phyloP scores from a whole-genome alignment of 2,113 vertebrate species.

The Regulus satrapa region DNA sequence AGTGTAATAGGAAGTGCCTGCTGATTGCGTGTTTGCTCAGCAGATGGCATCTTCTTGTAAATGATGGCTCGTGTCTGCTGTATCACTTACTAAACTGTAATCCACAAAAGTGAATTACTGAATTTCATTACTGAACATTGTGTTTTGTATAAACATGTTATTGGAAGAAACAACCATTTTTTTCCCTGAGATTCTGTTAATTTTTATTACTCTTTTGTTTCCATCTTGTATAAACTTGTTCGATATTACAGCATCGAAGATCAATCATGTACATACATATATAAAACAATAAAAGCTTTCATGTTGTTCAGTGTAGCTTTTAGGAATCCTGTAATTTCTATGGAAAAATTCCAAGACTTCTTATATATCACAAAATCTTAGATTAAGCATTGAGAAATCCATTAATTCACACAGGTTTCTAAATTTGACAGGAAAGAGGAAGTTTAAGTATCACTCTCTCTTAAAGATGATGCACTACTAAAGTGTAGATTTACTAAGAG shows the following conservation, averaged over 20 bases:
- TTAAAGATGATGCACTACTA: background rate
- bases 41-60: conserved; percentile 77
- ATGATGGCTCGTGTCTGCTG: conserved; percentile 59
- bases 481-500: background rate
- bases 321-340: background rate
- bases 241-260: background rate
- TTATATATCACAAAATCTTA: background rate
- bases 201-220: background rate
- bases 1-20: conserved; percentile 56
- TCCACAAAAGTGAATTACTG: background rate
- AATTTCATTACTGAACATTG: conserved; percentile 5
- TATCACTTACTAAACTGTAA: conserved; percentile 25
- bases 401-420: background rate
- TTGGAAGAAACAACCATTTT: background rate
- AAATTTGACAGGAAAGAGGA: background rate
- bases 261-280: background rate
- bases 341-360: background rate
- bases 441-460: background rate
- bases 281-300: background rate
- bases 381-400: background rate
- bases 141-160: background rate
- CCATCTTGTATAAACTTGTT: background rate
- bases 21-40: conserved; percentile 73
- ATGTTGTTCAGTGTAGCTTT: background rate
- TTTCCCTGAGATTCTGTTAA: background rate